Evolutionary conservation across 2,888 invertebrate genomes (phyloP).

Genomic region (Papilio elwesi): DNA sequence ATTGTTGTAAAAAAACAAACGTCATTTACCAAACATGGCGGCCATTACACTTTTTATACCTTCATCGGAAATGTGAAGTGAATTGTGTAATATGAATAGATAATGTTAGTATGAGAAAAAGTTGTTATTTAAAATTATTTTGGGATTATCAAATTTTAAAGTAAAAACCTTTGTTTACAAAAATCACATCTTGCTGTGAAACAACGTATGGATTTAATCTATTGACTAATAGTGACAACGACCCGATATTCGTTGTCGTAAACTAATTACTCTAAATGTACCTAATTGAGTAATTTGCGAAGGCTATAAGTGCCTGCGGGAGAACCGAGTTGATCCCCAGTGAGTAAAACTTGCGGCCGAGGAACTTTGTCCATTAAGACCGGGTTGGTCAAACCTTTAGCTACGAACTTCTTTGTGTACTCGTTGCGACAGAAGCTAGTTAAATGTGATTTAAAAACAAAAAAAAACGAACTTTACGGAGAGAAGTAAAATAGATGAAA

Average conservation of each 20-base stretch:
- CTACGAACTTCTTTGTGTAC: slow-evolving; percentile 40
- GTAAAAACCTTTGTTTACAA: too few relatives aligned
- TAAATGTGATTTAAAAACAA: background rate
- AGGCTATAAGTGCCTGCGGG: slow-evolving; percentile 46
- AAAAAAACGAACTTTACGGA: background rate
- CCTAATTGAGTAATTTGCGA: slow-evolving; percentile 45
- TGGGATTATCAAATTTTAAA: too few relatives aligned
- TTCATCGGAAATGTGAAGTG: too few relatives aligned
- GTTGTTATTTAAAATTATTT: too few relatives aligned
- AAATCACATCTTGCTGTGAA: too few relatives aligned
- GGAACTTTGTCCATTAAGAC: slow-evolving; percentile 76
- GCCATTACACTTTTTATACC: too few relatives aligned
- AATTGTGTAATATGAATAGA: too few relatives aligned
- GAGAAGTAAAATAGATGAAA: too few relatives aligned
- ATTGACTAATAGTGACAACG: background rate
- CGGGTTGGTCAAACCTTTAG: slow-evolving; percentile 57
- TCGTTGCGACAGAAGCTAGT: slow-evolving; percentile 2
- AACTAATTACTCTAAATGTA: slow-evolving; percentile 23
- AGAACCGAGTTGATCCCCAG: slow-evolving; percentile 51
- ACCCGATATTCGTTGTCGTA: background rate
- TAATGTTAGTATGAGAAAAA: too few relatives aligned
- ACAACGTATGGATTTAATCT: too few relatives aligned
- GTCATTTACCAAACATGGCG: too few relatives aligned
- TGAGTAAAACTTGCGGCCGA: slow-evolving; percentile 68
- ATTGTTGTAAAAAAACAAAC: too few relatives aligned